These are phyloP conservation scores for Rhinoraja longicauda DNA, from an alignment of 2,797 vertebrate genomes.

Conservation along the genomic window DNA sequence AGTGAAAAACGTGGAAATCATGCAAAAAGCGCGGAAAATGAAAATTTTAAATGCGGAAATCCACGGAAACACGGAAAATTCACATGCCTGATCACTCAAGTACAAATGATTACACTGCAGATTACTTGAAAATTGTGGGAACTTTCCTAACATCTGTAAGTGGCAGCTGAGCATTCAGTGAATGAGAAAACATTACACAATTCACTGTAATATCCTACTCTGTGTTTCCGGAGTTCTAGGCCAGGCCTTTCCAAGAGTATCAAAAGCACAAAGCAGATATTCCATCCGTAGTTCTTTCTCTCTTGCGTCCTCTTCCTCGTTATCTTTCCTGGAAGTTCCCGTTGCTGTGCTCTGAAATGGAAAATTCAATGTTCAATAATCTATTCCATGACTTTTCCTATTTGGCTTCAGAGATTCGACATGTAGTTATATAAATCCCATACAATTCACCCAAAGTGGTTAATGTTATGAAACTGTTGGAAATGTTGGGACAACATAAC, in stretches of 20 bases:
- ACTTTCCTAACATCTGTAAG: too few relatives aligned
- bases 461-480: neutral
- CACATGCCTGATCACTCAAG: too few relatives aligned
- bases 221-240: slow-evolving; percentile 75
- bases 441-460: neutral
- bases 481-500: neutral
- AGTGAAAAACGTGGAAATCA: too few relatives aligned
- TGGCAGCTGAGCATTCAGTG: neutral
- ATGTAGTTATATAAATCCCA: neutral
- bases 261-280: slow-evolving; percentile 79
- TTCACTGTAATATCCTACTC: slow-evolving; percentile 55
- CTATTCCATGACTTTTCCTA: neutral
- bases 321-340: slow-evolving; percentile 50
- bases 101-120: neutral
- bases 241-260: slow-evolving; percentile 88
- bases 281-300: slow-evolving; percentile 79
- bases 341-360: slow-evolving; percentile 55
- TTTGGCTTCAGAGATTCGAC: neutral
- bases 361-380: neutral
- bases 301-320: slow-evolving; percentile 67
- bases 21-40: too few relatives aligned
- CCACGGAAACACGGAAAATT: too few relatives aligned
- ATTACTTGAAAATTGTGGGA: neutral
- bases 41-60: too few relatives aligned
- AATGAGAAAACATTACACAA: neutral